Conservation (phyloP, 2,113 vertebrate species). For the Callorhinus ursinus region DNA sequence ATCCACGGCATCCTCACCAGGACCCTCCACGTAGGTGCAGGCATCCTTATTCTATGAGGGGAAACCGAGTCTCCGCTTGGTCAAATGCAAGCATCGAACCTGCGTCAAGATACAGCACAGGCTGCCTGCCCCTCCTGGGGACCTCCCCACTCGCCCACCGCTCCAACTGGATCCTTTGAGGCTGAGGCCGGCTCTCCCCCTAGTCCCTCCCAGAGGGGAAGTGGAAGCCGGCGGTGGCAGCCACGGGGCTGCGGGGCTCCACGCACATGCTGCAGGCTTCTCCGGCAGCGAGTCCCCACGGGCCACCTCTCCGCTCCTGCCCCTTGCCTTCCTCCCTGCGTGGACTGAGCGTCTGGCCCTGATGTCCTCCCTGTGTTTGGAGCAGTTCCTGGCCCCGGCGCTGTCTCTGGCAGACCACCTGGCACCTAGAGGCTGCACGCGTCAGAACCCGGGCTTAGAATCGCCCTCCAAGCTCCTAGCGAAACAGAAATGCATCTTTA, state of each 20-base stretch:
- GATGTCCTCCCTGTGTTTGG: background rate
- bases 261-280: fast-evolving
- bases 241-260: fast-evolving
- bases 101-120: background rate
- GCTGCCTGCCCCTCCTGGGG: background rate
- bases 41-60: background rate
- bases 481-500: background rate
- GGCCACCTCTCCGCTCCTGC: background rate
- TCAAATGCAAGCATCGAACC: background rate
- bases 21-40: background rate
- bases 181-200: background rate
- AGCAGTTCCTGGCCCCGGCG: background rate
- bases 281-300: background rate
- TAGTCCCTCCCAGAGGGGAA: fast-evolving
- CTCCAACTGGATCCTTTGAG: background rate
- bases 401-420: background rate
- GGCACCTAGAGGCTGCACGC: background rate
- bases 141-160: fast-evolving
- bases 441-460: background rate
- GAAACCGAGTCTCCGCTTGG: background rate
- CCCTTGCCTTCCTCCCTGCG: fast-evolving
- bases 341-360: background rate
- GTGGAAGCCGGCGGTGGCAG: background rate
- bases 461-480: background rate
- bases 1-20: background rate